Percentiles rank a stretch among this genome's conserved stretches.
These are phyloP conservation scores for Cairina moschata DNA, from an alignment of 2,113 vertebrate genomes.

Conservation along the genomic window DNA sequence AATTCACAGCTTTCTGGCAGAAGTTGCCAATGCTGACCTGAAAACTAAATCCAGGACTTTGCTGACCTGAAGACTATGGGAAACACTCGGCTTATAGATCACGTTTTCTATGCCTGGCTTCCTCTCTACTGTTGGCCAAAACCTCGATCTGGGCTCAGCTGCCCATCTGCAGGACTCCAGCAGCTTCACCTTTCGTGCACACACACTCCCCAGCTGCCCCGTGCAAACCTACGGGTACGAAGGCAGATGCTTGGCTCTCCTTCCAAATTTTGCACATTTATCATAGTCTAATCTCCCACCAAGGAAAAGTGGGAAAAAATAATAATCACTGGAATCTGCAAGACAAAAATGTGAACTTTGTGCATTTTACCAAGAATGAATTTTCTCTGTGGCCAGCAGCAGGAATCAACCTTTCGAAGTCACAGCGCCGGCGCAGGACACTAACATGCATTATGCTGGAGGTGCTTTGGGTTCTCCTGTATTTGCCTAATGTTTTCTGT, in stretches of 20 bases:
- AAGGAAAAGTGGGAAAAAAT: neutral
- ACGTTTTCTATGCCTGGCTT: neutral
- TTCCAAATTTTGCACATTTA: neutral
- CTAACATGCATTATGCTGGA: neutral
- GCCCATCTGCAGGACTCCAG: neutral
- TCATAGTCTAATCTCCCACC: neutral
- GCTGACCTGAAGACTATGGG: neutral
- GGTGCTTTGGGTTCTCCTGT: neutral
- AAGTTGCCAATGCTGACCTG: neutral
- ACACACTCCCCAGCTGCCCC: neutral
- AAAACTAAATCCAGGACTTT: neutral
- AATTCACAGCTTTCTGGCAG: neutral
- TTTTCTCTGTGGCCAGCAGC: neutral
- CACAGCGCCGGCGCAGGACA: neutral
- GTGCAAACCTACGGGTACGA: neutral
- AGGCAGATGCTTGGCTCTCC: neutral
- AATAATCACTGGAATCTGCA: neutral
- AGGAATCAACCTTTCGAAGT: neutral
- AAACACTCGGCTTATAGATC: neutral
- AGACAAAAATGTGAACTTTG: neutral
- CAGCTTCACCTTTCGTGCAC: neutral
- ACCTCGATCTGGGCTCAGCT: accelerated
- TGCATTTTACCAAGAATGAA: neutral
- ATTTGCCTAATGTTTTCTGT: slow-evolving; percentile 42
- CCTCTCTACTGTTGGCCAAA: neutral